Evolutionary conservation across 2,888 invertebrate species (phyloP).

Genomic region (Incurvaria masculella): DNA sequence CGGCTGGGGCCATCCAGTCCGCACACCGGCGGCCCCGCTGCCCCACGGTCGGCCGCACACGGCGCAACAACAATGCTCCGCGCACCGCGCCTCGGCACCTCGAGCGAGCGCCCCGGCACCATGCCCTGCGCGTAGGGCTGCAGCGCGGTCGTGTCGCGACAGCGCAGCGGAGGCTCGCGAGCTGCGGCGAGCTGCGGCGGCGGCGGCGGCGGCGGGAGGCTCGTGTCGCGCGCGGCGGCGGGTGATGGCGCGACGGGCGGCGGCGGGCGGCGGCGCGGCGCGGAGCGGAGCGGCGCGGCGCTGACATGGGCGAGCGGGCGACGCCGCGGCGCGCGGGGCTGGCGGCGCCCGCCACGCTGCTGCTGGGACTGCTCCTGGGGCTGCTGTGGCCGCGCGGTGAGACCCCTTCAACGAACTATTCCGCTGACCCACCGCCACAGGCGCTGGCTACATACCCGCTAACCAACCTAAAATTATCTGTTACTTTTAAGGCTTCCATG

Average conservation of each 20-base stretch:
- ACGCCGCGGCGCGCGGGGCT: slow-evolving; percentile 52
- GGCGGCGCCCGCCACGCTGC: slow-evolving; percentile 54
- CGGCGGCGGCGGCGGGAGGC: not conserved
- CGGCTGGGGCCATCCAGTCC: slow-evolving; percentile 37
- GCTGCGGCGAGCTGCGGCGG: slow-evolving; percentile 28
- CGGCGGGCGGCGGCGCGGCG: slow-evolving; percentile 42
- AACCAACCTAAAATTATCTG: not conserved
- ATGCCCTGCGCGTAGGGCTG: not conserved
- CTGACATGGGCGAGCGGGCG: slow-evolving; percentile 53
- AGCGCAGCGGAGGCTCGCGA: slow-evolving; percentile 17
- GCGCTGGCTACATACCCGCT: not conserved
- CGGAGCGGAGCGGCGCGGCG: slow-evolving; percentile 33
- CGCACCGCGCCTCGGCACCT: slow-evolving; percentile 45
- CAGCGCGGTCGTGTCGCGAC: slow-evolving; percentile 20
- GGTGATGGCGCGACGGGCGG: slow-evolving; percentile 37
- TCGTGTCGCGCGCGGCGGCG: slow-evolving; percentile 24
- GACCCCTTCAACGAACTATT: too few species aligned
- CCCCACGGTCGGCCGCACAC: slow-evolving; percentile 56
- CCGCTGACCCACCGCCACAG: not conserved
- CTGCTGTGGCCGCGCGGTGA: slow-evolving; percentile 50
- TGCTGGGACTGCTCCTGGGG: slow-evolving; percentile 44
- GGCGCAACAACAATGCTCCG: slow-evolving; percentile 54
- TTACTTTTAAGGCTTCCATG: not conserved
- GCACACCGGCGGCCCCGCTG: slow-evolving; percentile 57
- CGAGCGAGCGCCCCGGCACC: not conserved